A percentile compares a stretch with the other conserved stretches of the same genome.
Conservation (phyloP, 2,113 vertebrate genomes). For the Pachyramphus minor region DNA sequence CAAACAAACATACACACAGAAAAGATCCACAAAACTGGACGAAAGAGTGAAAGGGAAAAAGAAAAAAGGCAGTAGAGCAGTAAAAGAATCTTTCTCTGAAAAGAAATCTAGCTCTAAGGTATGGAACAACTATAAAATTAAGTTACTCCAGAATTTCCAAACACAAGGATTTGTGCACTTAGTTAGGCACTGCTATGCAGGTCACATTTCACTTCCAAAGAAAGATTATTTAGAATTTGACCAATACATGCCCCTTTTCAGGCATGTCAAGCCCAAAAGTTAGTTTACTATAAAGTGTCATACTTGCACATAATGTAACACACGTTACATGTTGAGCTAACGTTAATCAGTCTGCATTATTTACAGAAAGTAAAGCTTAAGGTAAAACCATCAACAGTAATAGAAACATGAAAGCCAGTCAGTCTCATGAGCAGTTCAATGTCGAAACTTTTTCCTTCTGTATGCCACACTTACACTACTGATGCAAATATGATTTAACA, state of each 20-base stretch:
- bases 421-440: not conserved
- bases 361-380: not conserved
- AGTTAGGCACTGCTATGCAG: not conserved
- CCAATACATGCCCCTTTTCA: not conserved
- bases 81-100: not conserved
- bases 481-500: not conserved
- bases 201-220: not conserved
- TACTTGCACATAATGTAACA: not conserved
- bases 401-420: not conserved
- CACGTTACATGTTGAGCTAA: not conserved
- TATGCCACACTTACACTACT: not conserved
- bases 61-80: not conserved
- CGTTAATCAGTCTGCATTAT: not conserved
- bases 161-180: not conserved
- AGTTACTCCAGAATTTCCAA: not conserved
- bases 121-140: not conserved
- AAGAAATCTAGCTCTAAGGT: not conserved
- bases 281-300: not conserved
- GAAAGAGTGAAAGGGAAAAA: not conserved
- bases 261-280: not conserved
- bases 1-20: not conserved
- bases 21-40: not conserved
- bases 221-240: not conserved
- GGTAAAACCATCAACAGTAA: not conserved
- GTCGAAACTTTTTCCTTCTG: not conserved